These are phyloP conservation scores for Oreochromis mossambicus DNA, from an alignment of 2,797 vertebrate species.

Conservation along the genomic window DNA sequence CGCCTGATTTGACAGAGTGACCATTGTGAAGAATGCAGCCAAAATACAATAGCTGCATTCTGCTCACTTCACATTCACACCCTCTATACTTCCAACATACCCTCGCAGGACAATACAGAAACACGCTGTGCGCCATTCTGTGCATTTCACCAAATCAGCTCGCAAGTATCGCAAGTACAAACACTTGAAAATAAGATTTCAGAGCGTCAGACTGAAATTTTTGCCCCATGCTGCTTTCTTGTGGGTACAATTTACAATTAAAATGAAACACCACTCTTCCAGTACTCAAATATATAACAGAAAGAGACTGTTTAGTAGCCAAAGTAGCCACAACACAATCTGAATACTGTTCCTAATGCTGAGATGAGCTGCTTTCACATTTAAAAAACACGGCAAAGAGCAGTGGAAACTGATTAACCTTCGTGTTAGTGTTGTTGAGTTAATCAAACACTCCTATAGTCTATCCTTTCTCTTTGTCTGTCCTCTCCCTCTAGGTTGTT, in stretches of 20 bases:
- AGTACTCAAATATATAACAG: neutral
- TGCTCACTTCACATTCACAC: constrained; percentile 13
- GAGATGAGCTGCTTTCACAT: neutral
- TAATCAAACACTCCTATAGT: neutral
- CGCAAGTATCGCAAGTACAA: neutral
- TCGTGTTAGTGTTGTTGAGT: neutral
- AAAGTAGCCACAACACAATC: neutral
- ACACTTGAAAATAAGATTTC: neutral
- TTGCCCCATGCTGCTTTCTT: neutral
- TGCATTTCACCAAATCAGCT: constrained; percentile 9
- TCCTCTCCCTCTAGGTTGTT: constrained; percentile 11
- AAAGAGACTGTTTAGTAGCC: neutral
- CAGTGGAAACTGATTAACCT: neutral
- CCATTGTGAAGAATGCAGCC: constrained; percentile 56
- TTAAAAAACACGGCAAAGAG: neutral
- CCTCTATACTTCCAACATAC: constrained; percentile 8
- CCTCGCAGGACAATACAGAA: constrained; percentile 5
- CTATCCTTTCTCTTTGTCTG: neutral
- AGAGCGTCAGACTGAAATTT: neutral
- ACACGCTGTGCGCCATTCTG: neutral
- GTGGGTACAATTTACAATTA: neutral
- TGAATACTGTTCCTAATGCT: neutral
- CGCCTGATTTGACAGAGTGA: constrained; percentile 53
- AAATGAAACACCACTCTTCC: neutral
- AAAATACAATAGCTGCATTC: constrained; percentile 43